A percentile compares a stretch with the other conserved stretches of the same genome.
Evolutionary conservation across 2,797 vertebrate genomes (phyloP).

Genomic region (Gallinago stenura): DNA sequence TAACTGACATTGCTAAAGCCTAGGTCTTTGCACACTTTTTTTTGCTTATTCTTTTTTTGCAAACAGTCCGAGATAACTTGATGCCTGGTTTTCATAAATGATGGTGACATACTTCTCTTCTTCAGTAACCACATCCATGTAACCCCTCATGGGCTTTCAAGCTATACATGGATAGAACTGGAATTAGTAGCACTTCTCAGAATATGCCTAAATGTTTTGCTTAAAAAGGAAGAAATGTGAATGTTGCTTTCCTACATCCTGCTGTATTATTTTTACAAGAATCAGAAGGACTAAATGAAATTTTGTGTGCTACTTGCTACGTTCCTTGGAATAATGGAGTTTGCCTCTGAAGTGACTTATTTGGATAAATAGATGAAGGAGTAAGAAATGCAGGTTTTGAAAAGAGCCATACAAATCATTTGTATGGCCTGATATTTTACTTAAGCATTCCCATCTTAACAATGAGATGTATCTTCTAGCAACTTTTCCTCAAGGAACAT

Average conservation of each 20-base stretch:
- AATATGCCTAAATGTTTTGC: neutral
- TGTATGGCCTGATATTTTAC: neutral
- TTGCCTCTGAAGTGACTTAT: neutral
- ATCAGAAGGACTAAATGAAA: neutral
- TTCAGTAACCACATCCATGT: neutral
- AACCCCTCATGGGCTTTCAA: neutral
- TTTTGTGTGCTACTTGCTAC: neutral
- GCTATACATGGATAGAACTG: neutral
- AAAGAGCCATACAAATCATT: neutral
- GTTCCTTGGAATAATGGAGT: neutral
- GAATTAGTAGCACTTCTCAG: neutral
- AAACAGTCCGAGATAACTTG: neutral
- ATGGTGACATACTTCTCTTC: neutral
- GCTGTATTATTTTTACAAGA: neutral
- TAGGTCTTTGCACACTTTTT: neutral
- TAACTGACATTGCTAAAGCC: neutral
- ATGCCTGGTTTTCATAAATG: neutral
- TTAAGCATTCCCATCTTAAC: neutral
- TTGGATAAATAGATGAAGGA: neutral
- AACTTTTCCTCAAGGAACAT: neutral
- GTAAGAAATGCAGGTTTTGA: neutral
- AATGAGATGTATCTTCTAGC: neutral
- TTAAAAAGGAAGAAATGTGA: neutral
- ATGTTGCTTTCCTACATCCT: neutral
- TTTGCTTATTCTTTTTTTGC: neutral